Base-by-base conservation (phyloP, 1,140 invertebrate species). In the Philotrypesis tridentata region DNA sequence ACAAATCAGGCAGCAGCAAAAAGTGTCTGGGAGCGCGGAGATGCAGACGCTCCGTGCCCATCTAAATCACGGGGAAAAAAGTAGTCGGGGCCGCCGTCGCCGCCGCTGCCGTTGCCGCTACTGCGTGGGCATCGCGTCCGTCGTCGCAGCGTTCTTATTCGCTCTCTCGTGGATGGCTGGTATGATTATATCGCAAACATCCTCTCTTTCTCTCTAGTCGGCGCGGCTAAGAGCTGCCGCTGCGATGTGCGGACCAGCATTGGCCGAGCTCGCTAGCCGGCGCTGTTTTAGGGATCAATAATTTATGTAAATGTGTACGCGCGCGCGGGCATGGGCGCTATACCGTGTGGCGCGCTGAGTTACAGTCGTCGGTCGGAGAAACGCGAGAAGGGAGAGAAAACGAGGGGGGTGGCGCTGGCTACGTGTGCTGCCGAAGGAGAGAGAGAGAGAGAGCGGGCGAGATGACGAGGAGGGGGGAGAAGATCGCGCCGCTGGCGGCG, bases 241-340 rank as follows among this genome's bases (percentile, higher is more conserved):
- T n/a, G 4, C 31, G 71, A 65, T 21, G 85, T 89, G 89, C 87
- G 89, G 85, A n/a, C n/a, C 88, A 88, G 90, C 88, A 91, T 89
- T 90, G 90, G 88, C 86, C 87, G 87, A 85, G 86, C 85, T 40
- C 25, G 23, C 61, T 65, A 8, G 61, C 27, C 61, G 25, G 4
- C 25, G 85, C 87, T 91, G 88, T 91, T 91, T 90, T 90, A 89
- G 88, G 89, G 90, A 91, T 92, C 91, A 91, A 91, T 92, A 92
- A 91, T 91, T 92, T 91, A 92, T 92, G 91, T 90, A 92, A 92
- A 92, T 92, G 90, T 91, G 90, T 91, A 91, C 87, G 88, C 87
- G 88, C 89, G 40, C 87, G 88, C 88, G 88, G 90, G 9, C 88
- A 89, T 89, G 90, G 90, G 90, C 87, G 90, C 90, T 90, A 37